Percentiles rank a stretch among this genome's conserved stretches.
phyloP scores from a whole-genome alignment of 2,888 invertebrate species.

The Ormyrus pomaceus region DNA sequence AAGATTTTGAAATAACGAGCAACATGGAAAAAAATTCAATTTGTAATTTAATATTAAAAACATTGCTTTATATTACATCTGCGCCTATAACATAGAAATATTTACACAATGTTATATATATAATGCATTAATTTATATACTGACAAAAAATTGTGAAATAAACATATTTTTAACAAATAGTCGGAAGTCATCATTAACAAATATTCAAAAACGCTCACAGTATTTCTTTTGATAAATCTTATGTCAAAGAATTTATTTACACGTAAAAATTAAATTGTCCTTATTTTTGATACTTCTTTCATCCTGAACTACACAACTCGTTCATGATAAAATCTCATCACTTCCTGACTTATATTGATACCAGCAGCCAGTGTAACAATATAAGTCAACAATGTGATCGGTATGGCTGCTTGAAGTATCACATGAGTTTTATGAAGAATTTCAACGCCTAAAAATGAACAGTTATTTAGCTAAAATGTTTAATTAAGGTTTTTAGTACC shows the following conservation, averaged over 20 bases:
- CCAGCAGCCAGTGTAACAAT: conserved; percentile 85
- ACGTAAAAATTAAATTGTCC: conserved; percentile 25
- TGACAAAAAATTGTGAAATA: conserved; percentile 58
- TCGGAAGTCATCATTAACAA: conserved; percentile 28
- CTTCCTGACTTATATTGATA: conserved; percentile 89
- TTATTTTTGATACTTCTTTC: conserved; percentile 35
- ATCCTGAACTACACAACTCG: conserved; percentile 71
- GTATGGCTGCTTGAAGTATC: conserved; percentile 87
- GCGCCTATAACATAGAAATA: conserved; percentile 54
- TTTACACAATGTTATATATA: conserved; percentile 59
- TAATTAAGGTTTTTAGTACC: too few relatives aligned
- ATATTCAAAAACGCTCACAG: conserved; percentile 10
- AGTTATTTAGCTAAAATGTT: too few relatives aligned
- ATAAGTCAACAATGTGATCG: conserved; percentile 86
- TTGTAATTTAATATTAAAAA: conserved; percentile 56
- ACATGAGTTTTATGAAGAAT: conserved; percentile 90
- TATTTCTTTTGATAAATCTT: conserved; percentile 22
- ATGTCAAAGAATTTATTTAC: conserved; percentile 35
- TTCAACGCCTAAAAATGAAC: conserved; percentile 83
- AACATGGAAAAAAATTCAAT: conserved; percentile 29
- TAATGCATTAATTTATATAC: conserved; percentile 59
- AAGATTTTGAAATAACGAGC: conserved; percentile 29
- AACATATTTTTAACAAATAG: conserved; percentile 58
- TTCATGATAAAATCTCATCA: conserved; percentile 90
- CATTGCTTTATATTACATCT: conserved; percentile 51